Base-by-base conservation (phyloP, 1,140 invertebrate species). In the Drosophila mauritiana region DNA sequence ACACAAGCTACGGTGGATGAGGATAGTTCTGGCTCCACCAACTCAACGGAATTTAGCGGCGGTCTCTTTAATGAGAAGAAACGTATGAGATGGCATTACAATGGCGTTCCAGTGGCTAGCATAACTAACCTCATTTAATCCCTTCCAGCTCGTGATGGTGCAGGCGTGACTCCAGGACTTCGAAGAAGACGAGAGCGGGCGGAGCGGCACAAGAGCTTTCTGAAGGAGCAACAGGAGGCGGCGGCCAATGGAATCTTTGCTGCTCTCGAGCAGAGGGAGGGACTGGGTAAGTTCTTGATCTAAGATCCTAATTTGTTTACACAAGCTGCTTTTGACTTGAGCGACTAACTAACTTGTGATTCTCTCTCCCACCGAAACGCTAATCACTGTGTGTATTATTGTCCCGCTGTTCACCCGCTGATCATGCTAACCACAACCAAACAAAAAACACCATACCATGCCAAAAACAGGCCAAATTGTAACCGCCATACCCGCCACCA, bases 171-270 rank as follows among this genome's bases (percentile, higher is more conserved):
- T 10, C 96, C 96, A 17, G 96, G 95, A 22, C 92, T 97, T 58
- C 93, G 96, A 76, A 93, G 96, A 62, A 93, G 96, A 56, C 93
- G 96, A 43, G 96, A 97, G 92, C 94, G 96, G 59, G 96, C 96
- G 6, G 96, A 97, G 91, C 93, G 96, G 75, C 97, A 98, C 91
- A 94, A 95, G 67, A 96, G 95, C 80, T 96, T 97, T 91, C 95
- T 97, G 77, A 95, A 95, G 89, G 96, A 97, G 86, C 96, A 97
- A 86, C 96, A 95, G 91, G 95, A 96, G 92, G 94, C 94, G 49
- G 90, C 88, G 4, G 94, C 94, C 67, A 94, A 93, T 69, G 90
- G 91, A 81, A 93, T 93, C 81, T 93, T 92, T 91, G 93, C 77
- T 73, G 93, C 62, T 74, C 90, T 92, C 59, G 93, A 92, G 88